Evolutionary conservation across 2,113 vertebrate species (phyloP), one percentile per base, ranked within the genome.

Genomic region (Pelobates fuscus): DNA sequence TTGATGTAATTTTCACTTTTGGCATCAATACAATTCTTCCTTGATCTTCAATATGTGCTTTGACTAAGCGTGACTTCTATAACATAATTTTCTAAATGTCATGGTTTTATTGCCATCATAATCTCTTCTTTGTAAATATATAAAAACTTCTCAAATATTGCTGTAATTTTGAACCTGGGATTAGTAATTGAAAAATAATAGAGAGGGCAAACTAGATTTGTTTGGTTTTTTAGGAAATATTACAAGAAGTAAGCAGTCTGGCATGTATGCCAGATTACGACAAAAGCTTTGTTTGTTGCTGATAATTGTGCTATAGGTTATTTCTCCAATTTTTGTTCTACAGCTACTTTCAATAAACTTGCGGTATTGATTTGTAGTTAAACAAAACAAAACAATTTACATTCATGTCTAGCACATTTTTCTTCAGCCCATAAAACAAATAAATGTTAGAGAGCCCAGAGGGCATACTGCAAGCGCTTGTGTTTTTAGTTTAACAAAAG

Each of bases 281-380:
- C 62, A 57, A 66, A 66, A 5, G 32, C 5, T n/a, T 66, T 55
- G 62, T 74, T 66, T 74, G 66, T 74, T 61, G 66, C 61, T 37
- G 46, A 66, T 74, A 74, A 74, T 74, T 74, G 61, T 58, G 57
- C 71, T 65, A 29, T 65, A 66, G 49, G 62, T n/a, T 65, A 12
- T 49, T 74, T 66, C 43, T 65, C 66, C n/a, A n/a, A n/a, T 29
- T 57, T 57, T 73, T 55, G 27, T 55, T 55, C 27, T 66, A 61
- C 49, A 25, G 30, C 49, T 37, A 43, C 49, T 74, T 74, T 66
- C 62, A 74, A 74, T 66, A 74, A 57, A 52, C 49, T 15, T 52
- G 32, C 30, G 14, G n/a, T 65, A 74, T 74, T 74, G 71, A 74
- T 74, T 74, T 55, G 49, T 66, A 58, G 71, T 57, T 74, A 74